Evolutionary conservation across 2,797 vertebrate genomes (phyloP).

Genomic region (Trematomus bernacchii): DNA sequence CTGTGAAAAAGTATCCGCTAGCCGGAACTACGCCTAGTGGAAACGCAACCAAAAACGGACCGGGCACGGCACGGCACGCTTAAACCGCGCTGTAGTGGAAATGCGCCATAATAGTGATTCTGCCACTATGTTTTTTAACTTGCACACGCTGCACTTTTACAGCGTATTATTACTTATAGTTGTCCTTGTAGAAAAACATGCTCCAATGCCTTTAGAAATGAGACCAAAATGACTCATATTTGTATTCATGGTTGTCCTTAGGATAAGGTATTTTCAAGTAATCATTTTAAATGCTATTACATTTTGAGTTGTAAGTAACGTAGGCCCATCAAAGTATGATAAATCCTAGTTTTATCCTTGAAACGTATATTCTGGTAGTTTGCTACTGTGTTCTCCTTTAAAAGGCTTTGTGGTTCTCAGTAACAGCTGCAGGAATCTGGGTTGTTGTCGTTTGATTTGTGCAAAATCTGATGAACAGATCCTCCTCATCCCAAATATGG

Average conservation of each 20-base stretch:
- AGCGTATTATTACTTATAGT: neutral
- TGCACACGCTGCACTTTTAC: neutral
- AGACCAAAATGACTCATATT: neutral
- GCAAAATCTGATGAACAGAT: conserved; percentile 23
- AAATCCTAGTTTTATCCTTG: neutral
- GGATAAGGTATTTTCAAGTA: neutral
- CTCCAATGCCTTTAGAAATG: neutral
- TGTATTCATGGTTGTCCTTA: neutral
- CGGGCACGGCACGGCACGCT: too few relatives aligned
- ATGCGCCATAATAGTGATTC: too few relatives aligned
- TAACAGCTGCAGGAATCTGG: neutral
- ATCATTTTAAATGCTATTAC: neutral
- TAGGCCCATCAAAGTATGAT: neutral
- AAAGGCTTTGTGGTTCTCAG: neutral
- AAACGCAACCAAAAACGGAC: too few relatives aligned
- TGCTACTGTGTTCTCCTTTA: neutral
- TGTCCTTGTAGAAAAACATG: neutral
- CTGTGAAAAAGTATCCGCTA: too few relatives aligned
- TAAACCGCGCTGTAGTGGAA: too few relatives aligned
- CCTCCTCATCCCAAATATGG: conserved; percentile 26
- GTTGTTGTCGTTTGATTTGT: neutral
- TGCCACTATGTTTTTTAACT: neutral
- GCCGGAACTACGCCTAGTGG: too few relatives aligned
- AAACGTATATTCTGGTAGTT: neutral
- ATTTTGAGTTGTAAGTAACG: neutral